phyloP scores from a whole-genome alignment of 2,888 invertebrate genomes.

The Eilema caniola region DNA sequence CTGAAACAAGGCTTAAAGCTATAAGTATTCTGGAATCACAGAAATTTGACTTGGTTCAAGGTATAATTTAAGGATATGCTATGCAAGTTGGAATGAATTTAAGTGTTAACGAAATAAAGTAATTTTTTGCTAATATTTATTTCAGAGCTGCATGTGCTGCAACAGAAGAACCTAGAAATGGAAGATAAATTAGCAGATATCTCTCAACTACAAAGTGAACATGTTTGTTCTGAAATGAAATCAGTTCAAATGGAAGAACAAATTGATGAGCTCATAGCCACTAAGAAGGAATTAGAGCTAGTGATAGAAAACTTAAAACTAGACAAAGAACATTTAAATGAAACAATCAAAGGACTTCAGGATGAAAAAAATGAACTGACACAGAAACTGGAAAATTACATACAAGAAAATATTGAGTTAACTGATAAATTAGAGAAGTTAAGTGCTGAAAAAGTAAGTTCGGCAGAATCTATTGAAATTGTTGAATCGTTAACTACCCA shows the following conservation, averaged over 20 bases:
- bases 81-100: background rate
- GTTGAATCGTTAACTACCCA: constrained; percentile 91
- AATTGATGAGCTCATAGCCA: constrained; percentile 86
- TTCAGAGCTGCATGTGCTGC: constrained; percentile 85
- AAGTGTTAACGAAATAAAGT: background rate
- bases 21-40: constrained; percentile 89
- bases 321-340: constrained; percentile 85
- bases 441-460: constrained; percentile 90
- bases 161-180: constrained; percentile 88
- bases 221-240: constrained; percentile 92
- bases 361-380: constrained; percentile 88
- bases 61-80: constrained; percentile 63
- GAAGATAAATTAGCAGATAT: constrained; percentile 88
- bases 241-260: constrained; percentile 93
- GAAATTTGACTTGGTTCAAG: constrained; percentile 89
- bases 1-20: constrained; percentile 86
- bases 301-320: constrained; percentile 82
- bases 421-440: constrained; percentile 91
- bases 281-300: constrained; percentile 80
- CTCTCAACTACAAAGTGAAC: constrained; percentile 88
- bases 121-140: constrained; percentile 46
- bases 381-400: constrained; percentile 88
- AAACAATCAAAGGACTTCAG: constrained; percentile 85
- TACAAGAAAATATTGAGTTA: constrained; percentile 92
- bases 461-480: constrained; percentile 92